Evolutionary conservation across 2,888 invertebrate genomes (phyloP), one percentile per base, ranked within the genome.

Genomic region (Sphaerophoria taeniata): DNA sequence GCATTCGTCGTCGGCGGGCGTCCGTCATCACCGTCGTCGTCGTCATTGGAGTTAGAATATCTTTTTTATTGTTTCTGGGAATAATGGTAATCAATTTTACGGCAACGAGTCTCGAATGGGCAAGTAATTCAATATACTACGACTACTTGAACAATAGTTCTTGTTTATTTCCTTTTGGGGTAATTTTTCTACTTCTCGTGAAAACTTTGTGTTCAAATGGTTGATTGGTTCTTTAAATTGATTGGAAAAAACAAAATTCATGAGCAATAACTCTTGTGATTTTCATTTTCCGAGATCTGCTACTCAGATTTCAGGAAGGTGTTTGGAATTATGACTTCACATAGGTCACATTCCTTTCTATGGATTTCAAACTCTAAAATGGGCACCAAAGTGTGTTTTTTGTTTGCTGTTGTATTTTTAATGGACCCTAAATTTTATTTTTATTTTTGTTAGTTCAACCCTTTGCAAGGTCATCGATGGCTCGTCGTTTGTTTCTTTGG

Each of bases 41-140:
- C 2, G 33, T n/a, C 14, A 11, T 9, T 63, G 34, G n/a, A 60
- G 67, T 56, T 51, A 75, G 75, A 80, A 80, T 24, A 24, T 24
- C 24, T 24, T 24, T 24, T 24, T 80, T 53, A 55, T 47, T 69
- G 39, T 67, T 80, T 80, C 80, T 69, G 47, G 61, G 74, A 80
- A 80, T 63, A 75, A 49, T 75, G 61, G 55, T 61, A 80, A 69
- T 67, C 47, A 58, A 67, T 47, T 73, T 65, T 72, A 65, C 34
- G 49, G 33, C 65, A 49, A 63, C 36, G n/a, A 53, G 55, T 53
- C 9, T 74, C 31, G 56, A 63, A 39, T 74, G 69, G 34, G 33
- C 47, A 16, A 58, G 56, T 56, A 47, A 70, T 47, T 65, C 49
- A 43, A 69, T 56, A 58, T 33, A 6, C 12, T 39, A 24, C 24